Evolutionary conservation across 2,888 invertebrate species (phyloP), one percentile per base, ranked within the genome.

Genomic region (Andricus curvator): DNA sequence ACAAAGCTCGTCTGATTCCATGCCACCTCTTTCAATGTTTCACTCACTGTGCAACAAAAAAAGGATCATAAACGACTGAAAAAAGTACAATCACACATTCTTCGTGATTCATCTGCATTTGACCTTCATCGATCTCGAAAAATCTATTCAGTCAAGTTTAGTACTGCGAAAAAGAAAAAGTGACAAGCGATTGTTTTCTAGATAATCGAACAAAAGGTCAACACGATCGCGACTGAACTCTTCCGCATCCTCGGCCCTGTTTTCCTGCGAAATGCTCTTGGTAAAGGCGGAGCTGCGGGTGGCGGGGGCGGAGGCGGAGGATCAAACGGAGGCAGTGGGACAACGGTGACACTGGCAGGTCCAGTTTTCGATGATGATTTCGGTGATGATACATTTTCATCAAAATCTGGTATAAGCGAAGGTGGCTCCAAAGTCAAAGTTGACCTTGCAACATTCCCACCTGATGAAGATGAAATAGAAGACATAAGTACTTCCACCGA

Each of bases 151-250:
- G 64, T 64, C 64, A 22, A 74, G 22, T 48, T 66, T 67, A 15
- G 29, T 51, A 44, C 37, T 33, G 13, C 11, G 4, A 37, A n/a
- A 25, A 78, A 67, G 65, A 81, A 80, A 85, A 77, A 83, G 84
- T 83, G 81, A 87, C 85, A 85, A 82, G 83, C 82, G 84, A 81
- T 88, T 88, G 86, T 91, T 92, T 92, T 93, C 88, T 94, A 95
- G 96, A 95, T 96, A 91, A 94, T 96, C 94, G 96, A 96, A 94
- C 94, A 95, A 93, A 96, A 96, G 93, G 95, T 97, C 93, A 96
- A 96, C 94, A 94, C 95, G 93, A 94, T 96, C 91, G 95, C 95
- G 85, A 94, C 95, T 92, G 94, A 95, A 92, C 93, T 97, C 89
- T 95, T 97, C 93, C 95, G 96, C 90, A 94, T 96, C 84, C 94